These are phyloP conservation scores for Phorcus lineatus DNA, from an alignment of 2,888 invertebrate genomes.

Conservation along the genomic window DNA sequence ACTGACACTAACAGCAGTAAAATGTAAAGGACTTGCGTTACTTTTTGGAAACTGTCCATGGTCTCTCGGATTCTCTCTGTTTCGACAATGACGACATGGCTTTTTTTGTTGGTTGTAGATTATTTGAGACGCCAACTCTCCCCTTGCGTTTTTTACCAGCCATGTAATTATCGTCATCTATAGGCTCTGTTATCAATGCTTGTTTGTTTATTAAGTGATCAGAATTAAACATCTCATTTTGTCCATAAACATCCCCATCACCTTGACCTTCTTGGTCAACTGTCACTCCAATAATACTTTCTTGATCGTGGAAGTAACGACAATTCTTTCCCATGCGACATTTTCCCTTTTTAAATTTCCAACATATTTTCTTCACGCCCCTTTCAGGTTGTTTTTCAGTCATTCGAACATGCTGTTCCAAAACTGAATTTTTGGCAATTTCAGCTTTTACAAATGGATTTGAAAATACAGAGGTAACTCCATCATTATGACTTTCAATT, in stretches of 20 bases:
- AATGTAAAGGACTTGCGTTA: not conserved
- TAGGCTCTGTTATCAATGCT: conserved; percentile 34
- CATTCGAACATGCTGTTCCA: conserved; percentile 96
- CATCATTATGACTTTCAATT: conserved; percentile 1
- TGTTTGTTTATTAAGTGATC: conserved; percentile 31
- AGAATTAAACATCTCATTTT: conserved; percentile 27
- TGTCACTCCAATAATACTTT: conserved; percentile 26
- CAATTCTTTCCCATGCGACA: conserved; percentile 95
- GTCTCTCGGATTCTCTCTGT: conserved; percentile 66
- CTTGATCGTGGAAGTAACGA: conserved; percentile 86
- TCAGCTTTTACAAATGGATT: conserved; percentile 92
- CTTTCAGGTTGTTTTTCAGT: conserved; percentile 79
- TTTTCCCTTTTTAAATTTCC: conserved; percentile 92
- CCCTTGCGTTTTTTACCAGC: conserved; percentile 80
- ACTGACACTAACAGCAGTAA: not conserved
- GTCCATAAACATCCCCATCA: not conserved
- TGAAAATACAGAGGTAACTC: conserved; percentile 83
- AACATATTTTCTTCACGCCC: conserved; percentile 88
- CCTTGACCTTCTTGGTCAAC: not conserved
- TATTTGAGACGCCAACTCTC: conserved; percentile 86
- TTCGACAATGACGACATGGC: conserved; percentile 81
- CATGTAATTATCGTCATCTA: conserved; percentile 73
- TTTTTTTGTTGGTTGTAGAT: conserved; percentile 88
- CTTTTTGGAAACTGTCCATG: conserved; percentile 65
- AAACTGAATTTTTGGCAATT: conserved; percentile 87